phyloP scores from a whole-genome alignment of 1,140 invertebrate genomes.

The Bombus vancouverensis region DNA sequence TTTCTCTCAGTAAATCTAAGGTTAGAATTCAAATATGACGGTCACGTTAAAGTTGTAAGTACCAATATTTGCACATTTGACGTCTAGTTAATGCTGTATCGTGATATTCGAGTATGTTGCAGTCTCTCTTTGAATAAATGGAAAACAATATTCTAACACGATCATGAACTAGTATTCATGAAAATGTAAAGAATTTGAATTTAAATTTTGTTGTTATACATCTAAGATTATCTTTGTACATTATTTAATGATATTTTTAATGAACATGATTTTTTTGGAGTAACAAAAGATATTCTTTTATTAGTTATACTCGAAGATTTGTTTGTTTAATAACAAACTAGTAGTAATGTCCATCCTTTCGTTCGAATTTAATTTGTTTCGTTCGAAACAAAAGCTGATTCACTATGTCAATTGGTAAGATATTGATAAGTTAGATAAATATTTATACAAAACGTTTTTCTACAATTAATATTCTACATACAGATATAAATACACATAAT shows the following conservation, averaged over 20 bases:
- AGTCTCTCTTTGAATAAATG: slow-evolving; percentile 7
- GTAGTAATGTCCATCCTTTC: neutral
- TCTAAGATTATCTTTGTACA: slow-evolving; percentile 32
- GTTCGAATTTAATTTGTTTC: neutral
- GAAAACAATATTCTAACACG: slow-evolving; percentile 6
- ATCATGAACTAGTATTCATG: neutral
- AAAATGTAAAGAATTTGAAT: slow-evolving; percentile 1
- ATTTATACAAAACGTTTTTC: slow-evolving; percentile 53
- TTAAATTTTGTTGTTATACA: slow-evolving; percentile 17
- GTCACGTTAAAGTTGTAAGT: slow-evolving; percentile 3
- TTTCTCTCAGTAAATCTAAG: slow-evolving; percentile 4
- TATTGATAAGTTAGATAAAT: slow-evolving; percentile 35
- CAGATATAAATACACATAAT: slow-evolving; percentile 6
- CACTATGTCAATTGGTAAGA: slow-evolving; percentile 23
- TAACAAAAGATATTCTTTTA: slow-evolving; percentile 4
- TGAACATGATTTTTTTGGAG: neutral
- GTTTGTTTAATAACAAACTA: slow-evolving; percentile 3
- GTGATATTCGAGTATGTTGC: slow-evolving; percentile 26
- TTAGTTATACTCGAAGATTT: neutral
- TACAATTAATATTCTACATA: slow-evolving; percentile 42
- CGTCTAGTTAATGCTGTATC: slow-evolving; percentile 28
- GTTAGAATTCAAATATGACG: slow-evolving; percentile 12
- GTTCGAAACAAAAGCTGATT: neutral
- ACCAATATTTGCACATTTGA: slow-evolving; percentile 31
- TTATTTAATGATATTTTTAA: slow-evolving; percentile 22